Base-by-base conservation (phyloP, 2,888 invertebrate species). In the Plemyria rubiginata region DNA sequence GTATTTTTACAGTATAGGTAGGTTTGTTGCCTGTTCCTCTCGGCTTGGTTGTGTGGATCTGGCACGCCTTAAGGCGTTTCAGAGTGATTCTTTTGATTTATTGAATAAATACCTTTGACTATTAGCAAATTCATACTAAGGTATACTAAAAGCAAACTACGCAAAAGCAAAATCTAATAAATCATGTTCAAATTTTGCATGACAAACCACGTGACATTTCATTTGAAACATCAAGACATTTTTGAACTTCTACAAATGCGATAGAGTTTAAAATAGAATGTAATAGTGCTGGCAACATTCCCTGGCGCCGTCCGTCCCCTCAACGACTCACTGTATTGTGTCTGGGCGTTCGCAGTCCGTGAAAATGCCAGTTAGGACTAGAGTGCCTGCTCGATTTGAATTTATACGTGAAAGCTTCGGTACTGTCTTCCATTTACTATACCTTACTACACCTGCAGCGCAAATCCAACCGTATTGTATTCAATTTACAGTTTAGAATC, bases 351-450 rank as follows among this genome's bases (percentile, higher is more conserved):
- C 40, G 51, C 50, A 54, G 58, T 62, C 60, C 65, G 64, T 68
- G 66, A 65, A 69, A 67, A 62, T 66, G 64, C 68, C 68, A 65
- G 68, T 66, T 66, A 66, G 62, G 57, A 43, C 53, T 54, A 13
- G 41, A 66, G 65, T 61, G 58, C 58, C 54, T 29, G 60, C 63
- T 64, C 65, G 56, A 67, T 69, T 69, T 67, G 66, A 69, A 69
- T 67, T 67, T 69, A 69, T 69, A 67, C 65, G 50, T 56, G 15
- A 55, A 49, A 56, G 59, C 53, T 62, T 56, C 32, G 38, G 28
- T 40, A 58, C 60, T 60, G 60, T 61, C 60, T 61, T 60, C 45
- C 32, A 48, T 52, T 41, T 15, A n/a, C 36, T 15, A 28, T 28
- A 48, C 15, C 15, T 29, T 11, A 32, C 32, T 32, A 38, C 36